Percentiles rank a stretch among this genome's conserved stretches.
These are phyloP conservation scores for Mohoua ochrocephala DNA, from an alignment of 2,113 vertebrate species.

Conservation along the genomic window DNA sequence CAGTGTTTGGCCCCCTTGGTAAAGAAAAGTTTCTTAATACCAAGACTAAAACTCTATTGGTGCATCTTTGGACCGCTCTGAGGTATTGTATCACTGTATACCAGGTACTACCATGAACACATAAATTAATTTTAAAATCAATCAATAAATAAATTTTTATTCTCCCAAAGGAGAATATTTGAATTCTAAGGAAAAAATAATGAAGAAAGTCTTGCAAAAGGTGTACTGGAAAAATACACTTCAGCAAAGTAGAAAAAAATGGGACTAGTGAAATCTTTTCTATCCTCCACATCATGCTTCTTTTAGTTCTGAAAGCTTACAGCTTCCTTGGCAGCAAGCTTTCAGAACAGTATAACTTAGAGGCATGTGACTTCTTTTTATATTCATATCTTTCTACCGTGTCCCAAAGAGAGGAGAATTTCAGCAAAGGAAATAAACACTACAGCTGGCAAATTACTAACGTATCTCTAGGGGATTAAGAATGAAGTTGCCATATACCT, in stretches of 20 bases:
- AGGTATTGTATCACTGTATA: background rate
- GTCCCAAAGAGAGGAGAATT: background rate
- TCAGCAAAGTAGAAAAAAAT: background rate
- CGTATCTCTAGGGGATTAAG: background rate
- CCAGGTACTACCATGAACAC: fast-evolving
- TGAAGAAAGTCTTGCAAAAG: background rate
- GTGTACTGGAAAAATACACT: background rate
- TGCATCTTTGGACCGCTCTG: background rate
- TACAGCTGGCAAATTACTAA: background rate
- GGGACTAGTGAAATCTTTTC: background rate
- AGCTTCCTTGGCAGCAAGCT: background rate
- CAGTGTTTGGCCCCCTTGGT: fast-evolving
- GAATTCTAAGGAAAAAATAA: background rate
- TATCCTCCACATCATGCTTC: background rate
- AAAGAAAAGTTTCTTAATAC: background rate
- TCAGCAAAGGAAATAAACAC: background rate
- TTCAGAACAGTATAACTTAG: background rate
- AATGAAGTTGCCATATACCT: background rate
- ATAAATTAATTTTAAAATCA: background rate
- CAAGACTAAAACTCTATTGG: background rate
- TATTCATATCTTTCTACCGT: background rate
- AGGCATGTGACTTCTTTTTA: background rate
- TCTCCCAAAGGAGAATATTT: background rate
- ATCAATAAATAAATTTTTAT: background rate
- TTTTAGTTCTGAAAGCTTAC: background rate